A percentile compares a stretch with the other conserved stretches of the same genome.
These are phyloP conservation scores for Thymelicus acteon DNA, from an alignment of 2,888 invertebrate genomes.

Conservation along the genomic window DNA sequence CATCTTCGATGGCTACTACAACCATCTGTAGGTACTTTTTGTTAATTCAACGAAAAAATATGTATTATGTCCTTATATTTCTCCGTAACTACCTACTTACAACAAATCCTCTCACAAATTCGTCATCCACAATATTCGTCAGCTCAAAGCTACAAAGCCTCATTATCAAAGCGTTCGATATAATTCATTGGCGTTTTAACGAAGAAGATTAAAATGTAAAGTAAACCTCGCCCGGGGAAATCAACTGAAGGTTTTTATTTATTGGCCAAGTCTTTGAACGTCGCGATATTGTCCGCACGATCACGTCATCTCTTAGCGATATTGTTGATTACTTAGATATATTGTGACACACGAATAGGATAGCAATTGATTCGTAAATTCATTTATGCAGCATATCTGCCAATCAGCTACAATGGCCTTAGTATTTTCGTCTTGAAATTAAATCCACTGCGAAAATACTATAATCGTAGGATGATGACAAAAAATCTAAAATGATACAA, in stretches of 20 bases:
- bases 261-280: constrained; percentile 30
- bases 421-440: too few relatives aligned
- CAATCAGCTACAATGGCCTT: too few relatives aligned
- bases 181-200: constrained; percentile 30
- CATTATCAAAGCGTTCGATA: constrained; percentile 20
- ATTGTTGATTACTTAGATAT: too few relatives aligned
- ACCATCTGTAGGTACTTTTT: too few relatives aligned
- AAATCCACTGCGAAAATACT: too few relatives aligned
- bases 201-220: constrained; percentile 24
- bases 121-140: not conserved
- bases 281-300: not conserved
- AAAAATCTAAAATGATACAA: too few relatives aligned
- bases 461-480: too few relatives aligned
- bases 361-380: too few relatives aligned
- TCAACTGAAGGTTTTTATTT: constrained; percentile 30
- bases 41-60: too few relatives aligned
- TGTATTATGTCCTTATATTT: not conserved
- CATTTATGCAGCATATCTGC: too few relatives aligned
- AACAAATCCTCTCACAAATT: not conserved
- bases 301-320: constrained; percentile 3
- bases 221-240: constrained; percentile 36
- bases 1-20: too few relatives aligned
- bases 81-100: not conserved
- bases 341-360: too few relatives aligned
- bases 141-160: constrained; percentile 1